Evolutionary conservation across 2,113 vertebrate species (phyloP), one percentile per base, ranked within the genome.

Genomic region (Lanius ludovicianus): DNA sequence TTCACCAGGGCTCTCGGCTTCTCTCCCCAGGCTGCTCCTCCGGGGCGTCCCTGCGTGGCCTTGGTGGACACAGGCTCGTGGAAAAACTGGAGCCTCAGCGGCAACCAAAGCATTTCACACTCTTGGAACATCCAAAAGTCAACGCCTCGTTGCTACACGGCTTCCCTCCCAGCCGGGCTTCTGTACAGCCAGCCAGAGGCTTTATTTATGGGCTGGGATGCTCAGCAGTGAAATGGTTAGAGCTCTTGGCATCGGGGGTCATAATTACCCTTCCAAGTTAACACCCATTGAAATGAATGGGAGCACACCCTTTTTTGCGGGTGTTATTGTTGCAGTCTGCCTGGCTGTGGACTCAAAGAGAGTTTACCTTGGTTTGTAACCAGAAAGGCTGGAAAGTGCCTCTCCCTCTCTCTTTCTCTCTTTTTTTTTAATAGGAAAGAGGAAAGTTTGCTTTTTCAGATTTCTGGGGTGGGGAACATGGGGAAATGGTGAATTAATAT

Each of bases 361-460:
- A 86, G 90, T 95, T 96, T 96, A 93, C 88, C 90, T 97, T 94
- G 93, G 95, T 96, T 93, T 97, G 93, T 83, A 93, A 95, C 90
- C 95, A 96, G 93, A 90, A 93, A 89, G 49, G 62, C 73, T 78
- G 37, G 44, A 75, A 94, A 89, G 10, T 0, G 5, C 79, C 60
- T 50, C 75, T 53, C 49, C 50, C 59, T 6, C 59, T 28, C 17
- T 44, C 1, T 13, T 1, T 28, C n/a, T 21, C 5, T 41, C 2
- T 27, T 39, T 65, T 80, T 28, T 20, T 11, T 49, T 5, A 35
- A 70, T 82, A 73, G 37, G 57, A 57, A 79, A 83, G 78, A 17
- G 13, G 17, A 59, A 94, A 68, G 14, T 33, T 73, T 53, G 30
- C 18, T 89, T 78, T 65, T 86, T 47, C 68, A 75, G 75, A 41